Evolutionary conservation across 2,797 vertebrate species (phyloP), one percentile per base, ranked within the genome.

Genomic region (Acipenser ruthenus): DNA sequence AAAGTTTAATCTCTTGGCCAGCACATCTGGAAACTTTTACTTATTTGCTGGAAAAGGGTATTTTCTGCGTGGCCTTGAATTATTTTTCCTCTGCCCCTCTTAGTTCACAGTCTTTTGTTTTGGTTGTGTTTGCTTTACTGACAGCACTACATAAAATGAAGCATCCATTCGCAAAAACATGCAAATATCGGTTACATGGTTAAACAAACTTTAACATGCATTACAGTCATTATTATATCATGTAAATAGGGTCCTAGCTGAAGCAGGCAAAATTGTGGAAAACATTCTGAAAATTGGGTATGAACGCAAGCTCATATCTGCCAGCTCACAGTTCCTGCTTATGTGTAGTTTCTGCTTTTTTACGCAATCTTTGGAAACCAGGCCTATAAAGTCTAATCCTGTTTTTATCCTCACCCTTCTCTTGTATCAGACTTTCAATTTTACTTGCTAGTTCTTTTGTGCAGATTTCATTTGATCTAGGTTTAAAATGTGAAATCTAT

Each of bases 401-500:
- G 86, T 89, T 89, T 90, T 89, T 88, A 89, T 85, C 84, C 87
- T 75, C 76, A 80, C 78, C 83, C 82, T 89, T 86, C 84, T 87
- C 86, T 49, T 86, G 88, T 89, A 90, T 89, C 88, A 87, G 84
- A 90, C 88, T 90, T 88, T 88, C 88, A 89, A 89, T 90, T 91
- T 89, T 84, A 88, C 87, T 89, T 84, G 83, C 86, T 80, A 78
- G 76, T 75, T 86, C 86, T 82, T 90, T 91, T 91, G 88, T 91
- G 86, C 60, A 82, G 87, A 89, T 89, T 89, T 83, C 82, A 89
- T 90, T 90, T 90, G 88, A 90, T 91, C 88, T 89, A 68, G 84
- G 86, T 86, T 90, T 89, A 88, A 89, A 90, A 88, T 90, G 85
- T 84, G 78, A 89, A 90, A 90, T 88, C 86, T 89, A 88, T 90